These are phyloP conservation scores for Dryococelus australis DNA, from an alignment of 2,888 invertebrate species.

Conservation along the genomic window DNA sequence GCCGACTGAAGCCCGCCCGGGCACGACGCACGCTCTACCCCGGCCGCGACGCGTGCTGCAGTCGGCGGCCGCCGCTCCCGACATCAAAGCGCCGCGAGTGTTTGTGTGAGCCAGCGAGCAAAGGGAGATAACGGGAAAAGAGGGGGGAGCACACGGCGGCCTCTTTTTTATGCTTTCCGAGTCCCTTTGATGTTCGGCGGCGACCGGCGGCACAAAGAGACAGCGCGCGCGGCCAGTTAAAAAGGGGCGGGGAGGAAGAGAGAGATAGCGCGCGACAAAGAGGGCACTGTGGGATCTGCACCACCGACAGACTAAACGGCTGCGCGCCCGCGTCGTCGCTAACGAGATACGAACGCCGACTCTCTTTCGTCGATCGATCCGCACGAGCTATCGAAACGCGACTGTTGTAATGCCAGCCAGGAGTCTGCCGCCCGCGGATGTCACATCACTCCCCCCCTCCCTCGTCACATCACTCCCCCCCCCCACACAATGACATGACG, in stretches of 20 bases:
- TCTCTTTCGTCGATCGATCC: background rate
- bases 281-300: background rate
- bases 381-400: background rate
- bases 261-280: background rate
- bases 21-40: conserved; percentile 35
- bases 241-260: background rate
- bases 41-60: conserved; percentile 31
- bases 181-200: conserved; percentile 26
- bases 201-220: conserved; percentile 27
- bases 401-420: background rate
- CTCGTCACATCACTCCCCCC: too few relatives aligned
- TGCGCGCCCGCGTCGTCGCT: background rate
- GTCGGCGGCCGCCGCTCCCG: background rate
- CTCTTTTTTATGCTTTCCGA: conserved; percentile 21
- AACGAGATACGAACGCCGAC: background rate
- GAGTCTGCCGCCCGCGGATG: background rate
- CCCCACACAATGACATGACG: background rate
- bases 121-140: background rate
- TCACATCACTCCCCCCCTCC: too few relatives aligned
- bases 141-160: background rate
- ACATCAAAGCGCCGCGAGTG: conserved; percentile 24
- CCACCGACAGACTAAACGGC: background rate
- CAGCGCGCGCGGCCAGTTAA: background rate
- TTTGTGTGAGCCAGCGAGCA: conserved; percentile 21
- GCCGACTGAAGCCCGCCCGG: conserved; percentile 43